phyloP scores from a whole-genome alignment of 2,113 vertebrate species.

The Austrofundulus limnaeus region DNA sequence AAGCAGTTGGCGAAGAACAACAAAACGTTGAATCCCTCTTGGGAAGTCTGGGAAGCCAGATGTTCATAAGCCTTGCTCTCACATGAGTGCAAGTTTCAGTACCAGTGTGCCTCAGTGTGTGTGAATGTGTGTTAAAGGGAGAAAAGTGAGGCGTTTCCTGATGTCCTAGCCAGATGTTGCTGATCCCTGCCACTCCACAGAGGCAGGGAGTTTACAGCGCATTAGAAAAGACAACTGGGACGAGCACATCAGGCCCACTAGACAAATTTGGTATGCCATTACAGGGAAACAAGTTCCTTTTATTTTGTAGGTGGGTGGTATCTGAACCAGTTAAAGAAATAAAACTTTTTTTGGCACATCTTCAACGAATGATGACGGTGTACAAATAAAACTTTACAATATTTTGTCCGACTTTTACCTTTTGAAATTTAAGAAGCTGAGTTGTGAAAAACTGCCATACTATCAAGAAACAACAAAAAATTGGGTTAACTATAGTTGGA shows the following conservation, averaged over 20 bases:
- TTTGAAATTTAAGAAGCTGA: neutral
- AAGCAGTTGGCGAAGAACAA: slow-evolving; percentile 60
- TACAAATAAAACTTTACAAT: neutral
- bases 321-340: slow-evolving; percentile 2
- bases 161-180: slow-evolving; percentile 80
- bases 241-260: slow-evolving; percentile 6
- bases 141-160: slow-evolving; percentile 56
- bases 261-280: slow-evolving; percentile 25
- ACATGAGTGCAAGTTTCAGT: slow-evolving; percentile 49
- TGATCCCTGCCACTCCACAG: slow-evolving; percentile 67
- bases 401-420: neutral
- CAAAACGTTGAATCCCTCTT: slow-evolving; percentile 54
- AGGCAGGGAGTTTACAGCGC: slow-evolving; percentile 59
- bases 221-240: slow-evolving; percentile 50
- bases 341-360: neutral
- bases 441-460: neutral
- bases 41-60: slow-evolving; percentile 70
- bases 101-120: slow-evolving; percentile 36
- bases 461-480: neutral
- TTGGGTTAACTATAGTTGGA: neutral
- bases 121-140: slow-evolving; percentile 18
- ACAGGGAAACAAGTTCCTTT: slow-evolving; percentile 7
- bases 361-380: neutral
- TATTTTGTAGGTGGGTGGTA: neutral
- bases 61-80: slow-evolving; percentile 54